Evolutionary conservation across 2,797 vertebrate genomes (phyloP), one percentile per base, ranked within the genome.

Genomic region (Falco cherrug): DNA sequence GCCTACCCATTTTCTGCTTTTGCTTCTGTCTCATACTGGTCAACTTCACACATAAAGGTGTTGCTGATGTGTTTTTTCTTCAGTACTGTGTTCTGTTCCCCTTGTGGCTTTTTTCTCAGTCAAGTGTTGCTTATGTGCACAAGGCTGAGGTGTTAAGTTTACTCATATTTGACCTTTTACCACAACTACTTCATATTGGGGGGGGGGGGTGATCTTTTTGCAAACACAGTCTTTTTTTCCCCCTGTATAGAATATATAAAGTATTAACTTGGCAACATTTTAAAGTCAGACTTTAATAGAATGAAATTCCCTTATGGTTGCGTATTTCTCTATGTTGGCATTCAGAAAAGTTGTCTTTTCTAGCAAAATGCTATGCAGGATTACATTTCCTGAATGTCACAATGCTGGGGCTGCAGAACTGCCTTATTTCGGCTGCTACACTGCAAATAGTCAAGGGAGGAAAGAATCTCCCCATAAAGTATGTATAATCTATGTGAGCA

Each of bases 11-110:
- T 98, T 97, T 98, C 91, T 98, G 96, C 97, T 95, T 96, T 91
- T 94, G 96, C 97, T 97, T 97, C 96, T 96, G 90, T 97, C 97
- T 98, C 83, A 96, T 97, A 95, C 97, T 97, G 98, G 98, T 98
- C 98, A 98, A 87, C 98, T 98, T 98, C 98, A 98, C 98, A 98
- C 98, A 96, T 98, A 97, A 97, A 98, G 98, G 98, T 98, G 98
- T 98, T 98, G 97, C 98, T 98, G 98, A 97, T 98, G 97, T 97
- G 95, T 97, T 97, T 98, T 98, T 96, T 95, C 97, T 98, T 93
- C 84, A 95, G 93, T 96, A 96, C 98, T 98, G 95, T 97, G 97
- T 98, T 98, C 97, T 98, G 96, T 98, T 97, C 98, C 98, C 98
- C 98, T 98, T 98, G 98, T 98, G 98, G 98, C 98, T 98, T 98